These are phyloP conservation scores for Dicyrtomina minuta DNA, from an alignment of 2,888 invertebrate species.

Conservation along the genomic window DNA sequence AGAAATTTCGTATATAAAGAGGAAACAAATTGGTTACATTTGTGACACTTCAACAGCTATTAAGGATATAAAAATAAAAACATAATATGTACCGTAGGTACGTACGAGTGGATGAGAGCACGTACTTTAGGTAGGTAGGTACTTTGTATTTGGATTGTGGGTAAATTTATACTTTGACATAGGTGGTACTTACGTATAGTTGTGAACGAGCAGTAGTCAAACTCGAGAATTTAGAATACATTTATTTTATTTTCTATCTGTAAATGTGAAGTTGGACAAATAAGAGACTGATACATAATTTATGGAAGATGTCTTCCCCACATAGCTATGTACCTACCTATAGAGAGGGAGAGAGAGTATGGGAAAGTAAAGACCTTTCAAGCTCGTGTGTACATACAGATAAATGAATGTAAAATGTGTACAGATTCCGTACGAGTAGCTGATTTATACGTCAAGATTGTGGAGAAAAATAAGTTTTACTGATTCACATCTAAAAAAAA, in stretches of 20 bases:
- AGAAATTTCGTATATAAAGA: no score
- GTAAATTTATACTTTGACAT: no score
- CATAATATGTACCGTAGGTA: neutral
- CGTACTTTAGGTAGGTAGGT: neutral
- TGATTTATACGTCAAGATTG: conserved; percentile 18
- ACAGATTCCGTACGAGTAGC: neutral
- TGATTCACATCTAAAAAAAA: conserved; percentile 24
- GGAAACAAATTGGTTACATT: no score
- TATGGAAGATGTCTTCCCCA: conserved; percentile 10
- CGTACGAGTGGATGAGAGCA: no score
- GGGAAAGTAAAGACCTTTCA: neutral
- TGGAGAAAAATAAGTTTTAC: conserved; percentile 16
- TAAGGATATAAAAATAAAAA: no score
- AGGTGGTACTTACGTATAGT: no score
- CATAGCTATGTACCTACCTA: neutral
- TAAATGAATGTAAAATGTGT: no score
- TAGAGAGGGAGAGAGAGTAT: neutral
- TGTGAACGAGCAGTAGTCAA: no score
- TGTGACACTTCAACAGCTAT: no score
- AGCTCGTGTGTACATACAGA: neutral
- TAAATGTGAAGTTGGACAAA: conserved; percentile 22
- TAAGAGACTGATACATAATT: conserved; percentile 17
- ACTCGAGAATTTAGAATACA: no score
- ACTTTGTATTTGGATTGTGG: neutral
- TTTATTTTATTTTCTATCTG: neutral